These are phyloP conservation scores for Vireo griseus DNA, from an alignment of 2,797 vertebrate genomes.

Conservation along the genomic window DNA sequence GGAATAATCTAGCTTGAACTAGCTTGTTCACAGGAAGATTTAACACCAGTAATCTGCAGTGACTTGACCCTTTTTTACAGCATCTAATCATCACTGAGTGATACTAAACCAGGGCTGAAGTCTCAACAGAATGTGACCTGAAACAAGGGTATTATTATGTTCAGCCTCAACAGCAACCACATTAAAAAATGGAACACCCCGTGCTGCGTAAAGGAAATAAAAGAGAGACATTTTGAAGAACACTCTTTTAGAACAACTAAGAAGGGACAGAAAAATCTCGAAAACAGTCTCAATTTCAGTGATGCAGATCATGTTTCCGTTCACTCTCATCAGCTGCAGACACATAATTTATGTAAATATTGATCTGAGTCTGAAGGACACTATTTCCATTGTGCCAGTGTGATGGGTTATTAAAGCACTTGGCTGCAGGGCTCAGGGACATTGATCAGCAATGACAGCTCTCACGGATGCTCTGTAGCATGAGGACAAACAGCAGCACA, in stretches of 20 bases:
- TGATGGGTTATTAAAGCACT: constrained; percentile 15
- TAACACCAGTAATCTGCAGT: background rate
- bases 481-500: background rate
- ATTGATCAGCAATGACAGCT: constrained; percentile 10
- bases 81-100: background rate
- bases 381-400: background rate
- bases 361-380: constrained; percentile 49
- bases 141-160: background rate
- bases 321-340: constrained; percentile 27
- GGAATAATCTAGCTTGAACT: background rate
- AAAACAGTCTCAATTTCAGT: background rate
- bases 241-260: background rate
- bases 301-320: background rate
- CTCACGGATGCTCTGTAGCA: background rate
- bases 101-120: background rate
- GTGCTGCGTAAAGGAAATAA: background rate
- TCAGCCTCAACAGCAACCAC: background rate
- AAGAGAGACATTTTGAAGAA: background rate
- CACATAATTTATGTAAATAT: constrained; percentile 44
- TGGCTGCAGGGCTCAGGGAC: constrained; percentile 34
- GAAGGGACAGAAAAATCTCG: background rate
- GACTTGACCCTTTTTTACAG: background rate
- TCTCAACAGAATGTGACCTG: background rate
- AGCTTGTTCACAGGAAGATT: background rate
- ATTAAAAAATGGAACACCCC: background rate